Evolutionary conservation across 2,888 invertebrate genomes (phyloP).

Genomic region (Orthonevra nobilis): DNA sequence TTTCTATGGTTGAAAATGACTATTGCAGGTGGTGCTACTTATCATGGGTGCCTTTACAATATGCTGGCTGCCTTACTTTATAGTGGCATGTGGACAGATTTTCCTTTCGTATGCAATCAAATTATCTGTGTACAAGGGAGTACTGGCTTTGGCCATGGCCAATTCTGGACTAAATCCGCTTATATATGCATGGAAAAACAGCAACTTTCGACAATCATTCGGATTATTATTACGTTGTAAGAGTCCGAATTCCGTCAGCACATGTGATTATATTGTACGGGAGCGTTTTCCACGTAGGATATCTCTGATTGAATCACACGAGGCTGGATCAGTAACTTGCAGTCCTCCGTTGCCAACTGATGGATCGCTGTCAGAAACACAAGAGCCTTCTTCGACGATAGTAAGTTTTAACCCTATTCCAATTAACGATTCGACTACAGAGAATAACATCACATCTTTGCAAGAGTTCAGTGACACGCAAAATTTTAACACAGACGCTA

Average conservation of each 20-base stretch:
- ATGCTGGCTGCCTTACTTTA: slow-evolving; percentile 90
- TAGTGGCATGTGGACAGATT: slow-evolving; percentile 84
- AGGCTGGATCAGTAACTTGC: background rate
- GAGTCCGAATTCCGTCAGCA: slow-evolving; percentile 82
- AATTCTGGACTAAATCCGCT: slow-evolving; percentile 91
- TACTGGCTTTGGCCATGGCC: slow-evolving; percentile 87
- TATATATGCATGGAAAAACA: slow-evolving; percentile 93
- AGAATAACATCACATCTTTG: no score
- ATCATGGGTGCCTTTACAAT: slow-evolving; percentile 90
- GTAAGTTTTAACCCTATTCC: background rate
- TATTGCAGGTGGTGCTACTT: slow-evolving; percentile 87
- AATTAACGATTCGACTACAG: background rate
- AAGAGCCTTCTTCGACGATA: background rate
- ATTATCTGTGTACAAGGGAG: slow-evolving; percentile 83
- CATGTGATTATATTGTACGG: slow-evolving; percentile 68
- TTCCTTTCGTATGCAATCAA: slow-evolving; percentile 81
- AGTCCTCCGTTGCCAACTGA: background rate
- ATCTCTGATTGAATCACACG: background rate
- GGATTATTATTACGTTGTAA: slow-evolving; percentile 85
- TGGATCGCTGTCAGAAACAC: background rate
- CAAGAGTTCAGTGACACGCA: slow-evolving; percentile 25
- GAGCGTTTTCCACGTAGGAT: slow-evolving; percentile 15
- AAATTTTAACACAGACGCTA: slow-evolving; percentile 13
- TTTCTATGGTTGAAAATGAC: no score
- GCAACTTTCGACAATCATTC: slow-evolving; percentile 88